These are phyloP conservation scores for Bombyx mandarina DNA, from an alignment of 1,140 invertebrate genomes.

Conservation along the genomic window DNA sequence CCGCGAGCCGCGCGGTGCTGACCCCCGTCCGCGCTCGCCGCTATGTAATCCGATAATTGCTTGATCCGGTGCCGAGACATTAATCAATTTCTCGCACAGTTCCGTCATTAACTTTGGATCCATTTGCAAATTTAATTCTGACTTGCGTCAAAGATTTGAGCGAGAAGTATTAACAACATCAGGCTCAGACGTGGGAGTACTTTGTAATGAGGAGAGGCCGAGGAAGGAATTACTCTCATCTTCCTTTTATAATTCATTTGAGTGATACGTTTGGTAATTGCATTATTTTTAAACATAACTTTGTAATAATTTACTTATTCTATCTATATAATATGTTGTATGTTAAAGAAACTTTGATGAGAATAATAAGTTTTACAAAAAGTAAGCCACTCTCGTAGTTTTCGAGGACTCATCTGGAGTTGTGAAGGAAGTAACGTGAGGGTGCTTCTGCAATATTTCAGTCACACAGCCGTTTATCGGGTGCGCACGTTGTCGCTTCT, in stretches of 20 bases:
- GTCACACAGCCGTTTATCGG: background rate
- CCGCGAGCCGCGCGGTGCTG: no score
- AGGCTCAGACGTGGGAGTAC: background rate
- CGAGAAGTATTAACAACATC: background rate
- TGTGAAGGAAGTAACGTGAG: background rate
- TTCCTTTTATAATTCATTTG: background rate
- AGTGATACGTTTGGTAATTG: background rate
- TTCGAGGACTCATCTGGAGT: background rate
- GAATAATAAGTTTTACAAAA: no score
- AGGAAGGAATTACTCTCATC: background rate
- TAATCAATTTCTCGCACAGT: conserved; percentile 60
- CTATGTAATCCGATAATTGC: conserved; percentile 55
- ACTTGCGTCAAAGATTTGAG: conserved; percentile 7
- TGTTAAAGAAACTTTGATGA: no score
- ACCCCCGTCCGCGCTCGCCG: no score
- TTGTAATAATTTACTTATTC: background rate
- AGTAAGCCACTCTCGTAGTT: background rate
- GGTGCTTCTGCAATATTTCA: background rate
- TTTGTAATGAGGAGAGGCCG: background rate
- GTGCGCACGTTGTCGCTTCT: background rate
- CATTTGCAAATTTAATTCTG: conserved; percentile 51
- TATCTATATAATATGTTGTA: background rate
- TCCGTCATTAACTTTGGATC: conserved; percentile 46
- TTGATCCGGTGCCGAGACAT: conserved; percentile 43
- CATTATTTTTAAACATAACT: background rate